Evolutionary conservation across 2,888 invertebrate species (phyloP).

Genomic region (Isoperla grammatica): DNA sequence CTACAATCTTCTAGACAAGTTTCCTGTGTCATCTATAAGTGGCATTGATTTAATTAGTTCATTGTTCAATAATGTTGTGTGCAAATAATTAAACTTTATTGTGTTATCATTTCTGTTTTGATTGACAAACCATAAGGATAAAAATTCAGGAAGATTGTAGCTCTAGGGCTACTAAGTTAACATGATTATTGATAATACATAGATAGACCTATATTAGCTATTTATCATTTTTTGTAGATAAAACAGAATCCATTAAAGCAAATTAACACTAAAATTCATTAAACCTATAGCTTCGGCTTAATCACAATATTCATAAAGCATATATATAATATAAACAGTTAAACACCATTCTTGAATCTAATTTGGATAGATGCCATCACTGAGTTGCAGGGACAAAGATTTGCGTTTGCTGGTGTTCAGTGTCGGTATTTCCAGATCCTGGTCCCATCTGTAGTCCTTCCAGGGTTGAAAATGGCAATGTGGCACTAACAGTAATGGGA

Average conservation of each 20-base stretch:
- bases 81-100: constrained; percentile 1
- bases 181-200: too few species aligned
- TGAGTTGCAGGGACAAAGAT: constrained; percentile 29
- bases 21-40: background rate
- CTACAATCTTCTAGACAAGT: too few species aligned
- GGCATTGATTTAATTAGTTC: background rate
- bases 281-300: background rate
- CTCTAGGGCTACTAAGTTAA: too few species aligned
- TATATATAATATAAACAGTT: too few species aligned
- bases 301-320: too few species aligned
- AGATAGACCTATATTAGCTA: too few species aligned
- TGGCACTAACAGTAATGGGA: constrained; percentile 70
- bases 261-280: background rate
- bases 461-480: constrained; percentile 57
- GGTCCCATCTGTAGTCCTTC: constrained; percentile 41
- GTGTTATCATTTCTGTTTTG: background rate
- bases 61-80: background rate
- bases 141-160: too few species aligned
- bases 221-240: background rate
- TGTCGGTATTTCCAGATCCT: constrained; percentile 23
- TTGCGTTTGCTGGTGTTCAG: constrained; percentile 4
- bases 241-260: constrained; percentile 5
- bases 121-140: too few species aligned
- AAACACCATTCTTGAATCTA: too few species aligned
- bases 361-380: constrained; percentile 15